A percentile compares a stretch with the other conserved stretches of the same genome.
These are phyloP conservation scores for Natator depressus DNA, from an alignment of 2,113 vertebrate species.

Conservation along the genomic window DNA sequence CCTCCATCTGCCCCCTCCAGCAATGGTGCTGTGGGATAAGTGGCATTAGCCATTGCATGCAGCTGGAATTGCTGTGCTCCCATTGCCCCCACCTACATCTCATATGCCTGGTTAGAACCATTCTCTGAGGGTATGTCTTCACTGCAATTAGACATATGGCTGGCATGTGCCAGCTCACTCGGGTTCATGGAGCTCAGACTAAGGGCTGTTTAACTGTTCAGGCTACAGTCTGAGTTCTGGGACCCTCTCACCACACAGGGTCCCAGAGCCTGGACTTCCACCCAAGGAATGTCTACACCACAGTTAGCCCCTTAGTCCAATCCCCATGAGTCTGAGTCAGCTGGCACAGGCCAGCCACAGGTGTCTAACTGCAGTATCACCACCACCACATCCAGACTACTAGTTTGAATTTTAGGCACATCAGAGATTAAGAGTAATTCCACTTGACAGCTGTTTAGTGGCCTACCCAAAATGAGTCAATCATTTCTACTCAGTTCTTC, in stretches of 20 bases:
- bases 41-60: background rate
- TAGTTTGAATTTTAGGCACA: background rate
- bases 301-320: too few species aligned
- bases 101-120: background rate
- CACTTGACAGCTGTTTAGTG: too few species aligned
- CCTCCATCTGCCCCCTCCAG: too few species aligned
- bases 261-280: too few species aligned
- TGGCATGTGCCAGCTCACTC: too few species aligned
- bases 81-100: background rate
- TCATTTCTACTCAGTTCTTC: too few species aligned
- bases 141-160: background rate
- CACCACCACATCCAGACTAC: rapidly evolving
- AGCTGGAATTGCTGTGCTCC: background rate
- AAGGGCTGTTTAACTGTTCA: too few species aligned
- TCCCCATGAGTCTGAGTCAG: background rate
- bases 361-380: background rate
- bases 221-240: too few species aligned
- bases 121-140: background rate
- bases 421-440: background rate
- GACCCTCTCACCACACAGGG: too few species aligned
- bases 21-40: background rate
- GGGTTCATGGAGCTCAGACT: too few species aligned
- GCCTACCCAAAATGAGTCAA: too few species aligned
- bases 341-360: background rate
- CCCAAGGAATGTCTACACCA: too few species aligned